Conservation (phyloP, 2,797 vertebrate species). For the Melanogrammus aeglefinus region DNA sequence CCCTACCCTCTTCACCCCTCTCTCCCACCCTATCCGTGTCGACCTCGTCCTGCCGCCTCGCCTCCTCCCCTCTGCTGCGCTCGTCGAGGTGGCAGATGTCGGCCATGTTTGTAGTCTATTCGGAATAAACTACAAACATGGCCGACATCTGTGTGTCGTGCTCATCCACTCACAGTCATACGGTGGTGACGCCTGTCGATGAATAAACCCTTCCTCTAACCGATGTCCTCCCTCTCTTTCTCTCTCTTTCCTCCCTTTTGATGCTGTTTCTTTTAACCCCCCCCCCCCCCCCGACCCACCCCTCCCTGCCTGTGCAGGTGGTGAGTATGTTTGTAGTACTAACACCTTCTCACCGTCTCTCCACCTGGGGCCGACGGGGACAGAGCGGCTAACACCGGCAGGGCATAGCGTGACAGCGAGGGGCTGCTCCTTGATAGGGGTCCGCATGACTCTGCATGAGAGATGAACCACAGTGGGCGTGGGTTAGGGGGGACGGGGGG, state of each 20-base stretch:
- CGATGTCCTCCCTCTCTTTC: conserved; percentile 39
- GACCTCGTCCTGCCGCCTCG: not conserved
- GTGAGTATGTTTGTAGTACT: conserved; percentile 63
- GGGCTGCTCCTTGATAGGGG: too few species aligned
- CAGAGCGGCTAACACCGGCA: not conserved
- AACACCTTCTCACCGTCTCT: conserved; percentile 23
- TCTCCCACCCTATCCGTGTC: conserved; percentile 31
- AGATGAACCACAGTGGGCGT: not conserved
- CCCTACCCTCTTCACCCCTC: conserved; percentile 38
- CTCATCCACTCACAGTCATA: not conserved
- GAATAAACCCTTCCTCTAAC: conserved; percentile 5
- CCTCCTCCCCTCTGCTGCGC: not conserved
- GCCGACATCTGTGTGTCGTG: not conserved
- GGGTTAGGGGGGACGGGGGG: not conserved
- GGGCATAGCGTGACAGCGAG: too few species aligned
- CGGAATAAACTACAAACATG: too few species aligned
- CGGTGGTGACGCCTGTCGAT: conserved; percentile 12
- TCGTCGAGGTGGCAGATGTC: not conserved
- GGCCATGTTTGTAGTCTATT: not conserved
- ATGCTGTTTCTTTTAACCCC: conserved; percentile 40
- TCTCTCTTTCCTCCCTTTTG: conserved; percentile 42
- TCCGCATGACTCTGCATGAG: not conserved
- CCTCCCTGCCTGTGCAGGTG: conserved; percentile 67
- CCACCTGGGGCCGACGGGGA: conserved; percentile 1
- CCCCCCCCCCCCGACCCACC: conserved; percentile 41